Evolutionary conservation across 2,797 vertebrate genomes (phyloP).

Genomic region (Chelon auratus): DNA sequence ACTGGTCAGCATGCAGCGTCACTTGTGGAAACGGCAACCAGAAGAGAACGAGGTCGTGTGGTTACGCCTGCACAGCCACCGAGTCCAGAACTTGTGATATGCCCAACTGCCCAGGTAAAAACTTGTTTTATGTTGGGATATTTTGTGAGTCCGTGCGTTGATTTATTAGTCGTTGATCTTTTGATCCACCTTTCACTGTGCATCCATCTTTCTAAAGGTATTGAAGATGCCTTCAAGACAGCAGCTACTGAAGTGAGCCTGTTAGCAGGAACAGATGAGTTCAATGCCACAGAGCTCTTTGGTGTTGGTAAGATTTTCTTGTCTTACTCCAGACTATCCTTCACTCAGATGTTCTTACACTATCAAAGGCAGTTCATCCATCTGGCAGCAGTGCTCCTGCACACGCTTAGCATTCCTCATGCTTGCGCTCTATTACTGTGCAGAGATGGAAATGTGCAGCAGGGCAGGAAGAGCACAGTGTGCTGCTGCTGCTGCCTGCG

Average conservation of each 20-base stretch:
- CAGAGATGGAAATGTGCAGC: slow-evolving; percentile 56
- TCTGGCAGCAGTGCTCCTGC: slow-evolving; percentile 54
- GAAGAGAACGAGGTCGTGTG: slow-evolving; percentile 93
- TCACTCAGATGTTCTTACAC: slow-evolving; percentile 50
- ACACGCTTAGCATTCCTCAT: slow-evolving; percentile 66
- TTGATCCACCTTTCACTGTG: slow-evolving; percentile 28
- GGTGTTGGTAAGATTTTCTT: slow-evolving; percentile 91
- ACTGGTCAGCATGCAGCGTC: slow-evolving; percentile 93
- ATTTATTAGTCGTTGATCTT: slow-evolving; percentile 22
- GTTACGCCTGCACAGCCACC: slow-evolving; percentile 94
- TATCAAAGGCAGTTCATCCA: slow-evolving; percentile 65
- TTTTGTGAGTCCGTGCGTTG: slow-evolving; percentile 1
- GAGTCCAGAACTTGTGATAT: slow-evolving; percentile 94
- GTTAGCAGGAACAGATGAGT: slow-evolving; percentile 94
- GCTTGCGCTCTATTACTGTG: slow-evolving; percentile 53
- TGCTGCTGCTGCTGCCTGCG: slow-evolving; percentile 6
- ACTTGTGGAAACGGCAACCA: slow-evolving; percentile 94
- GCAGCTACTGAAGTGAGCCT: slow-evolving; percentile 97
- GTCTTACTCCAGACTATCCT: slow-evolving; percentile 44
- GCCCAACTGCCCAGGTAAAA: slow-evolving; percentile 92
- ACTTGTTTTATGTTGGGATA: not conserved
- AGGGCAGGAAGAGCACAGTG: slow-evolving; percentile 47
- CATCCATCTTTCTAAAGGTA: slow-evolving; percentile 82
- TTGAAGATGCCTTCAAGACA: slow-evolving; percentile 97
- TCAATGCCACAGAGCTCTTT: slow-evolving; percentile 97